Base-by-base conservation (phyloP, 2,797 vertebrate genomes). In the Heteromormyrus szaboi region DNA sequence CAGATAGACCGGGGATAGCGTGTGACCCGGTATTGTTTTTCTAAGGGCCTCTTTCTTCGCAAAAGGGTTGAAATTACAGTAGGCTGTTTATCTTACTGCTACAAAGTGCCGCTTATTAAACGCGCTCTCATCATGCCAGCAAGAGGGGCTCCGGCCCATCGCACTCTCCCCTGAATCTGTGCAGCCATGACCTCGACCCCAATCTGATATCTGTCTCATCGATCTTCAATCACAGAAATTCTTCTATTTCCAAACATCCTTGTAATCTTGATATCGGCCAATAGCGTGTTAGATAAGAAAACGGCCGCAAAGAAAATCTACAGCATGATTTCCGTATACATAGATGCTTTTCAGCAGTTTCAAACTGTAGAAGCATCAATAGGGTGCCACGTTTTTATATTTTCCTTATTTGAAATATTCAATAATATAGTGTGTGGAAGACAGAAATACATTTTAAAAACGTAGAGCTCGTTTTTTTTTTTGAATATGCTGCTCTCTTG, bases 401-500 rank as follows among this genome's bases (percentile, higher is more conserved):
- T 85, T 48, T 50, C 25, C 29, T 12, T 17, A 53, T 14, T 53
- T 54, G 5, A 17, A 86, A 53, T 33, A 86, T 86, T 29, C 25
- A 25, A n/a, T 2, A 86, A 33, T 56, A 56, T 51, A 48, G n/a
- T 86, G 14, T 56, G 84, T 54, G 22, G 22, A 54, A 17, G 48
- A 85, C 22, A 85, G 22, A 54, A 54, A 48, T 29, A 56, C 84
- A 7, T 86, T 86, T 54, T 2, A 37, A 33, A 17, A 68, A 48
- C 3, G 6, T 50, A 50, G 12, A 22, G 8, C 14, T 48, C 19
- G 84, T 86, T 33, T 53, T 85, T 53, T 53, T 12, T 17, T 89
- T 33, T 33, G 29, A 85, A 72, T 72, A 92, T 91, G 93, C 92
- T 93, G 93, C 92, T 94, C 90, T 92, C 95, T 94, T 89, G 89